These are phyloP conservation scores for Blastobasis adustella DNA, from an alignment of 2,888 invertebrate genomes.

Conservation along the genomic window DNA sequence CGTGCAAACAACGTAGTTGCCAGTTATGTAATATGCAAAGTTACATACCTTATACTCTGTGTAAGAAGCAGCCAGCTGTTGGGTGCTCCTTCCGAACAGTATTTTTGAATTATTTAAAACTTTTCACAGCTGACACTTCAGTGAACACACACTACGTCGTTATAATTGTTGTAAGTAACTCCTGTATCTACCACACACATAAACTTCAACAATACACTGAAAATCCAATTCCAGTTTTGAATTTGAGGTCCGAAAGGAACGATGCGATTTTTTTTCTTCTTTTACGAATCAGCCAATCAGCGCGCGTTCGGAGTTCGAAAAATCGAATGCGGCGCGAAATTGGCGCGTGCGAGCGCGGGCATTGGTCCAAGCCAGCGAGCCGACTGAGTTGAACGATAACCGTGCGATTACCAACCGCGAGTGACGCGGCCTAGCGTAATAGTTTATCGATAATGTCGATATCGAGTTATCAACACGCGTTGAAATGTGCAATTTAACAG, in stretches of 20 bases:
- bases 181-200: no score
- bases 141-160: no score
- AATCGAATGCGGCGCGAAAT: slow-evolving; percentile 20
- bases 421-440: slow-evolving; percentile 31
- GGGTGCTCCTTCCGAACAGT: no score
- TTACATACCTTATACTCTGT: background rate
- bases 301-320: slow-evolving; percentile 17
- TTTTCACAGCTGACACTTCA: no score
- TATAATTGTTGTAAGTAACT: no score
- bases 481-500: no score
- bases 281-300: slow-evolving; percentile 2
- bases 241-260: background rate
- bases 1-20: no score
- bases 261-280: background rate
- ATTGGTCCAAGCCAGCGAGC: slow-evolving; percentile 19
- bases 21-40: background rate
- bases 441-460: slow-evolving; percentile 23
- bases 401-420: slow-evolving; percentile 38
- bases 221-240: background rate
- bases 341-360: slow-evolving; percentile 24
- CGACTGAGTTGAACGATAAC: slow-evolving; percentile 45
- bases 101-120: no score
- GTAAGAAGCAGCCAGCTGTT: no score
- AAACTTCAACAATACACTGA: no score
- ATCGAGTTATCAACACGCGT: slow-evolving; percentile 14